These are phyloP conservation scores for Thunnus thynnus DNA, from an alignment of 2,113 vertebrate species.

Conservation along the genomic window DNA sequence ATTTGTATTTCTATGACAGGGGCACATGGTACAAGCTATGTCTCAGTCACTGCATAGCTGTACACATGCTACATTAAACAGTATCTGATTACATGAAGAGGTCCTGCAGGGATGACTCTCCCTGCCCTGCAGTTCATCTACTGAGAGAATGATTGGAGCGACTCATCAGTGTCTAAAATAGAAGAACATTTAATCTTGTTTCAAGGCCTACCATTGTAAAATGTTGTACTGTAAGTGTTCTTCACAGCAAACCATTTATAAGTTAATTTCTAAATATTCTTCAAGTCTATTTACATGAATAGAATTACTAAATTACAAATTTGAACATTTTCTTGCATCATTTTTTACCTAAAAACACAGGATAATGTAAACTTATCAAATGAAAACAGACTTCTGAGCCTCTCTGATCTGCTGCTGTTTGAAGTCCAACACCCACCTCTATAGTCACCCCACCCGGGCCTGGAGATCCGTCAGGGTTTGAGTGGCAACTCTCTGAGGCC, in stretches of 20 bases:
- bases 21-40: slow-evolving; percentile 34
- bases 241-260: not conserved
- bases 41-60: slow-evolving; percentile 64
- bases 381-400: not conserved
- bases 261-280: not conserved
- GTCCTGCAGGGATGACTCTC: slow-evolving; percentile 38
- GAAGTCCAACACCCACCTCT: slow-evolving; percentile 70
- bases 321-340: not conserved
- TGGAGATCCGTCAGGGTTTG: slow-evolving; percentile 51
- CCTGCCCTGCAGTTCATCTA: slow-evolving; percentile 23
- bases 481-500: slow-evolving; percentile 88
- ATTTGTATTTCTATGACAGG: slow-evolving; percentile 67
- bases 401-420: slow-evolving; percentile 2
- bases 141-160: slow-evolving; percentile 43
- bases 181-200: slow-evolving; percentile 19
- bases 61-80: slow-evolving; percentile 59
- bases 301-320: not conserved
- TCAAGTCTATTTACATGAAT: not conserved
- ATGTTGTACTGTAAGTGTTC: not conserved
- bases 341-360: not conserved
- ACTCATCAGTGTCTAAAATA: slow-evolving; percentile 29
- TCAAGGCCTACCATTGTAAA: not conserved
- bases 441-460: not conserved
- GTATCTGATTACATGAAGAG: slow-evolving; percentile 64
- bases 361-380: not conserved